Evolutionary conservation across 2,888 invertebrate genomes (phyloP).

Genomic region (Linnaemya vulpina): DNA sequence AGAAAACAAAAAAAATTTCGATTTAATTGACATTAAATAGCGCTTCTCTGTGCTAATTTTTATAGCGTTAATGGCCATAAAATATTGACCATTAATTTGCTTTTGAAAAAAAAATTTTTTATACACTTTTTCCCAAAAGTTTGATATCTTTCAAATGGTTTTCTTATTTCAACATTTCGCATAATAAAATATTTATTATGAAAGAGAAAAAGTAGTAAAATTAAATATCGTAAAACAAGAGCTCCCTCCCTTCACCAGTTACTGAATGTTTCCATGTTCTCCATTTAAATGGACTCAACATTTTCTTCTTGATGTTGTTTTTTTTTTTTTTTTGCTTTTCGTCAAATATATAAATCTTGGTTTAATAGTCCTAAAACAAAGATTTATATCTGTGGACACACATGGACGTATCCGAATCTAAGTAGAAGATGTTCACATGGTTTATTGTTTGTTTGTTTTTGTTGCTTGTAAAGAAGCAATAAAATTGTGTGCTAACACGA

Average conservation of each 20-base stretch:
- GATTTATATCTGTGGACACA: constrained; percentile 44
- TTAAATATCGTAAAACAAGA: constrained; percentile 35
- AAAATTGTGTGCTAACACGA: neutral
- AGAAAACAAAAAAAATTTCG: no score
- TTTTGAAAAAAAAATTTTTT: neutral
- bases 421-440: neutral
- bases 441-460: no score
- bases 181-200: constrained; percentile 2
- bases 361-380: constrained; percentile 55
- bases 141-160: neutral
- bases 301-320: constrained; percentile 18
- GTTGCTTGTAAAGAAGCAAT: neutral
- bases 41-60: neutral
- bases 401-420: neutral
- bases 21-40: neutral
- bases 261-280: constrained; percentile 4
- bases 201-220: constrained; percentile 13
- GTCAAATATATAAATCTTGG: constrained; percentile 6
- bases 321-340: neutral
- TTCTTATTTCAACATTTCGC: neutral
- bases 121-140: neutral
- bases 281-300: constrained; percentile 18
- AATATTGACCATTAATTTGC: neutral
- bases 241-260: constrained; percentile 22
- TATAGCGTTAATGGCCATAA: neutral